Base-by-base conservation (phyloP, 2,797 vertebrate species). In the Sebastes baramenuke region DNA sequence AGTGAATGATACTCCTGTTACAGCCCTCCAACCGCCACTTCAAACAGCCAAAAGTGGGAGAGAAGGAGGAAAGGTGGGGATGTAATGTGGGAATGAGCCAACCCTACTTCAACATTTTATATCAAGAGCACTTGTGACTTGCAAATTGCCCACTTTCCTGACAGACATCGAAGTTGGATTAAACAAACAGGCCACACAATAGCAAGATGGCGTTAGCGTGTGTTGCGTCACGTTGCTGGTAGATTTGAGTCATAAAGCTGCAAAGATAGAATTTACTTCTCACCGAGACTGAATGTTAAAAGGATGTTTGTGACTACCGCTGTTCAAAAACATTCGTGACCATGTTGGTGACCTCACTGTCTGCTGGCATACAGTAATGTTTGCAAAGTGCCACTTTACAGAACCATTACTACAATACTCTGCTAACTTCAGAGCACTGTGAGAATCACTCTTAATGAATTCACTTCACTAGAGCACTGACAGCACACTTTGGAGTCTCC, bases 1-100 rank as follows among this genome's bases (percentile, higher is more conserved):
- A 79, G 91, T 93, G 88, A 93, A 93, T 93, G 93, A 94, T 93
- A 93, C 92, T 94, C 91, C 89, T 92, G 90, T 81, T 93, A 80
- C 88, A 76, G 85, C 90, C 88, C 92, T 94, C 88, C 85, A 91
- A 80, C 67, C 58, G 16, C 54, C 87, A 87, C 93, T 94, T 85
- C 87, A 89, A 73, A 70, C 75, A 81, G 61, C 62, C 87, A 71
- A 91, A 89, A 93, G 91, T 87, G 89, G 88, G 72, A 80, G 81
- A 89, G 85, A 88, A 88, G 91, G 89, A 89, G 89, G 68, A 87
- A 92, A 91, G 90, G 93, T 90, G 91, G 84, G 81, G 82, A 87
- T 85, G 87, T 80, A 86, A 83, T 72, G 79, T 90, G 85, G 91
- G 90, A 92, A 92, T 59, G 80, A 91, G 85, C 84, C 87, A 72